Base-by-base conservation (phyloP, 2,113 vertebrate genomes). In the Psammodynastes pulverulentus region DNA sequence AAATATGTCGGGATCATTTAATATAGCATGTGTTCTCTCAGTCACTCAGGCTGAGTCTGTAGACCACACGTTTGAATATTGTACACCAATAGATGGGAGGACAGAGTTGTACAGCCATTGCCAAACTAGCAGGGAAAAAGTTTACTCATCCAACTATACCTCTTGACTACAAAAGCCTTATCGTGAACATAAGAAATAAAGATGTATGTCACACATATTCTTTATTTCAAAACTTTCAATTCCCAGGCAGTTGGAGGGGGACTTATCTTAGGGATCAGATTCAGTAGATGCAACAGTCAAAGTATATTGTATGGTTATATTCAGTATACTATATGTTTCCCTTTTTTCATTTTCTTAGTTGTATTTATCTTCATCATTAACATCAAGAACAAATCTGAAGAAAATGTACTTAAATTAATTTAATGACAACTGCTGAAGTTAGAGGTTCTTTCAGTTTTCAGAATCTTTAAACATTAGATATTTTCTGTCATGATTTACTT, bases 1-100 rank as follows among this genome's bases (percentile, higher is more conserved):
- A 96, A 95, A 94, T 93, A 94, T 87, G 62, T 89, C n/a, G 67
- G 43, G 15, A 24, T 94, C 94, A 95, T 94, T 96, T 95, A 92
- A 84, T 67, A 84, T 0, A 92, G 88, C 88, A 93, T 43, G 53
- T 17, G 7, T 89, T 89, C n/a, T 94, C 91, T 58, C 89, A 54
- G 67, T 93, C 92, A 88, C 89, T 96, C 93, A 34, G 1, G 49
- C 94, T 95, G 92, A 29, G 15, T 87, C 1, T 46, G 53, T 17
- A 97, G 94, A 94, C 72, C 72, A 84, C 10, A 49, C 0, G 93
- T 95, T 95, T 93, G 90, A 94, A 58, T 86, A 87, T 87, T 3
- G 0, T 4, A 0, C 86, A n/a, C 58, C 92, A 67, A 58, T 93
- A 93, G 21, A 84, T 91, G 2, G 58, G 58, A 88, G 91, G 91